A percentile compares a stretch with the other conserved stretches of the same genome.
Conservation (phyloP, 2,113 vertebrate species). For the Leuciscus idus region DNA sequence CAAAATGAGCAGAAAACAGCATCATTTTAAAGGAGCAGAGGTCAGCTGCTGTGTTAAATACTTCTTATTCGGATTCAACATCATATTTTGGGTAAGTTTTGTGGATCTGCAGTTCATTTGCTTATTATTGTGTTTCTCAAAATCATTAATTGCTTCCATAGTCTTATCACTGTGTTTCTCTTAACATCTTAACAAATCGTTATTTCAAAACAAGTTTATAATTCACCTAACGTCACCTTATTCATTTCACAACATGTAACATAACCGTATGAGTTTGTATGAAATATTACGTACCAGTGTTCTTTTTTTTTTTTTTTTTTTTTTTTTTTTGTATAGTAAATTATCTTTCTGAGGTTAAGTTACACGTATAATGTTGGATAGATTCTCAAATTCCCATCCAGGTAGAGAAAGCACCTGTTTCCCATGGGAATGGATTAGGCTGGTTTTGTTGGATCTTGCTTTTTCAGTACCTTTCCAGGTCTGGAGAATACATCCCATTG, state of each 20-base stretch:
- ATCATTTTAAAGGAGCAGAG: slow-evolving; percentile 77
- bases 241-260: background rate
- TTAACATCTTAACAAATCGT: background rate
- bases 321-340: background rate
- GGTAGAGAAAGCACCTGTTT: background rate
- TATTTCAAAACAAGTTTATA: slow-evolving; percentile 3
- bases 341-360: background rate
- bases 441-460: background rate
- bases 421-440: background rate
- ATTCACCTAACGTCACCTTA: background rate
- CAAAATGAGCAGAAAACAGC: slow-evolving; percentile 80
- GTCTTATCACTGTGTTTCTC: background rate
- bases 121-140: background rate
- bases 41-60: slow-evolving; percentile 83
- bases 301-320: background rate
- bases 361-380: background rate
- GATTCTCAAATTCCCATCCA: background rate
- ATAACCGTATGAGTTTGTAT: background rate
- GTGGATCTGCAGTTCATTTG: background rate
- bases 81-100: slow-evolving; percentile 81
- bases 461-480: background rate
- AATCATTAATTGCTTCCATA: background rate
- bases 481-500: slow-evolving; percentile 5
- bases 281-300: background rate
- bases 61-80: slow-evolving; percentile 81